phyloP scores from a whole-genome alignment of 2,113 vertebrate genomes.

The Ranitomeya variabilis region DNA sequence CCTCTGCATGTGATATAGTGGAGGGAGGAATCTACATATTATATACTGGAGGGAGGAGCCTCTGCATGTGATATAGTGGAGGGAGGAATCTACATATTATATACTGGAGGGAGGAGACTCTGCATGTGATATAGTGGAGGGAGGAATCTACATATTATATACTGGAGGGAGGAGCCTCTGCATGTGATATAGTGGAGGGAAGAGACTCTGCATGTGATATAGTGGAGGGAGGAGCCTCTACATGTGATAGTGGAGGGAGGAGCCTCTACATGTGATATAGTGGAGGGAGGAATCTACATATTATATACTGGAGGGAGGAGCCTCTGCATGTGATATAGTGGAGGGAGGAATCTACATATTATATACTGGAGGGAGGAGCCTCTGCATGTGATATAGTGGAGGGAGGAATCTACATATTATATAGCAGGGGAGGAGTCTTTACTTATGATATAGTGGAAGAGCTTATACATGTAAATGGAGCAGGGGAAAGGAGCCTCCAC shows the following conservation, averaged over 20 bases:
- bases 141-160: not conserved
- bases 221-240: not conserved
- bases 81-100: not conserved
- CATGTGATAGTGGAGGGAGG: not conserved
- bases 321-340: too few relatives aligned
- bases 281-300: too few relatives aligned
- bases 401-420: not conserved
- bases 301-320: too few relatives aligned
- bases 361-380: constrained; percentile 61
- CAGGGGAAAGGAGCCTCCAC: not conserved
- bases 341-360: not conserved
- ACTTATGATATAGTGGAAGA: constrained; percentile 63
- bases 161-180: too few relatives aligned
- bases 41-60: not conserved
- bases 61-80: constrained; percentile 63
- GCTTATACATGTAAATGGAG: constrained; percentile 45
- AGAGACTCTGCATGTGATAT: not conserved
- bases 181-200: not conserved
- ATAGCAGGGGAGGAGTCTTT: not conserved
- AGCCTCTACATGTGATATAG: too few relatives aligned
- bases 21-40: not conserved
- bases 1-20: not conserved
- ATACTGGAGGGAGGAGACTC: not conserved
- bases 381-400: constrained; percentile 54
- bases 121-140: not conserved